phyloP scores from a whole-genome alignment of 1,140 invertebrate species.

The Cardiocondyla obscurior region DNA sequence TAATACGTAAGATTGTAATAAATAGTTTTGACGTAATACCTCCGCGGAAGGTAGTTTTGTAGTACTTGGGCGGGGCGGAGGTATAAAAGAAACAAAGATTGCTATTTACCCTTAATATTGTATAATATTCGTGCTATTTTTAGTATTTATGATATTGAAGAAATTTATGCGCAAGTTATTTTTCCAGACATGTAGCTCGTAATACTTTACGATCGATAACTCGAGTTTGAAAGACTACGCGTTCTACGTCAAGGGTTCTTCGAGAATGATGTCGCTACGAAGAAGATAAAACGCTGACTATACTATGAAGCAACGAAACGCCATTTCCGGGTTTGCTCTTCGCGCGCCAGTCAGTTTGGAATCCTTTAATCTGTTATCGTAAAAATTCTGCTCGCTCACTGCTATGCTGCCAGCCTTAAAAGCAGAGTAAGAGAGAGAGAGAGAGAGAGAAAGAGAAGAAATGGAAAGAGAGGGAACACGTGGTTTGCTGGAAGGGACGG shows the following conservation, averaged over 20 bases:
- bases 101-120: slow-evolving; percentile 3
- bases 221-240: slow-evolving; percentile 41
- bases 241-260: slow-evolving; percentile 22
- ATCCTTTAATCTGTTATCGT: slow-evolving; percentile 75
- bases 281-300: slow-evolving; percentile 36
- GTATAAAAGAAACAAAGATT: background rate
- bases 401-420: slow-evolving; percentile 60
- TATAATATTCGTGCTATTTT: background rate
- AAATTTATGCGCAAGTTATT: slow-evolving; percentile 36
- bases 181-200: slow-evolving; percentile 23
- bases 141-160: slow-evolving; percentile 16
- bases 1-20: background rate
- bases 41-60: background rate
- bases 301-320: slow-evolving; percentile 51
- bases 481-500: slow-evolving; percentile 16
- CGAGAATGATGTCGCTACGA: slow-evolving; percentile 18
- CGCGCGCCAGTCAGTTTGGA: slow-evolving; percentile 50
- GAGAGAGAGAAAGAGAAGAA: background rate
- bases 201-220: slow-evolving; percentile 41
- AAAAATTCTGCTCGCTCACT: slow-evolving; percentile 75
- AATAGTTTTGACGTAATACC: background rate
- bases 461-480: slow-evolving; percentile 7
- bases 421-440: slow-evolving; percentile 25
- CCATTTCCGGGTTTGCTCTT: slow-evolving; percentile 58
- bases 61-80: background rate